Evolutionary conservation across 2,888 invertebrate genomes (phyloP).

Genomic region (Caenorhabditis doughertyi): DNA sequence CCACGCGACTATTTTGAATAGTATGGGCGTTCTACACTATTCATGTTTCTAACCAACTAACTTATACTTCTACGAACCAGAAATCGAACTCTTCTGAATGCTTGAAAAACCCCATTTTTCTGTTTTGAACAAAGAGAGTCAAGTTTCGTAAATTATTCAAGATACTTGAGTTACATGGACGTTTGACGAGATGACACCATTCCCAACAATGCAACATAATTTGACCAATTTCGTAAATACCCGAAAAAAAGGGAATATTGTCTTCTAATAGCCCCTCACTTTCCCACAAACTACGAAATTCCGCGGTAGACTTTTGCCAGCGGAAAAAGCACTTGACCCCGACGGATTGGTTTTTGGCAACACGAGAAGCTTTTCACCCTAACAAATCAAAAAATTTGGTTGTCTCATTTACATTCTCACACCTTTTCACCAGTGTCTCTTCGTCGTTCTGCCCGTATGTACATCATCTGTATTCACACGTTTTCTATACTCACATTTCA

Average conservation of each 20-base stretch:
- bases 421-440: conserved; percentile 16
- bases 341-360: background rate
- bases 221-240: conserved; percentile 33
- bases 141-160: background rate
- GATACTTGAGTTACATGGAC: conserved; percentile 22
- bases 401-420: conserved; percentile 45
- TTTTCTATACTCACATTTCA: conserved; percentile 42
- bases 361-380: background rate
- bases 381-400: conserved; percentile 53
- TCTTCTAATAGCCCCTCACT: conserved; percentile 10
- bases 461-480: conserved; percentile 57
- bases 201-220: conserved; percentile 33
- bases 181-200: conserved; percentile 10
- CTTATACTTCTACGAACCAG: background rate
- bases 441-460: conserved; percentile 61
- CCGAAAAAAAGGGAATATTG: conserved; percentile 4
- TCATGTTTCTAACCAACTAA: background rate
- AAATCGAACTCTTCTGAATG: conserved; percentile 4
- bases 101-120: background rate
- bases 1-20: no score
- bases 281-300: conserved; percentile 35
- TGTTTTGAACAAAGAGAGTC: conserved; percentile 12
- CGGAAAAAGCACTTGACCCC: conserved; percentile 49
- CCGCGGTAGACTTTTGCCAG: conserved; percentile 5
- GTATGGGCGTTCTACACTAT: background rate